These are phyloP conservation scores for Argynnis bischoffii DNA, from an alignment of 2,888 invertebrate species.

Conservation along the genomic window DNA sequence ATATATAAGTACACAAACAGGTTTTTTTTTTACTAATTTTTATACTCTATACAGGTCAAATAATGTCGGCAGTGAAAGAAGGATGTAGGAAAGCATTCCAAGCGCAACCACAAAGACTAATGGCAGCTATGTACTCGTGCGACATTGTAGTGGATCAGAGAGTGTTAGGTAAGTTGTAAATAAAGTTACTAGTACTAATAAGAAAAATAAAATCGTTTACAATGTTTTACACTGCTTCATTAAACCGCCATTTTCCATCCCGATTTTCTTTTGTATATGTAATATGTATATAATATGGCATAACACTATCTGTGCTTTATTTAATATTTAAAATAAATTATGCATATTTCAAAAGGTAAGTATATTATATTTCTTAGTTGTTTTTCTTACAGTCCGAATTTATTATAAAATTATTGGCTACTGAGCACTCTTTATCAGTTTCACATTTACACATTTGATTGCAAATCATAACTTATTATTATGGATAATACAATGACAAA, in stretches of 20 bases:
- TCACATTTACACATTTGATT: not conserved
- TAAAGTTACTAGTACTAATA: no score
- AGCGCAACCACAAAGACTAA: conserved; percentile 93
- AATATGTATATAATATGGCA: no score
- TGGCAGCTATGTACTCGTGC: conserved; percentile 96
- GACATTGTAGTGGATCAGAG: conserved; percentile 93
- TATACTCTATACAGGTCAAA: conserved; percentile 85
- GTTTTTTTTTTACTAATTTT: not conserved
- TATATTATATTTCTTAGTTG: no score
- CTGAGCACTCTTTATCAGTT: not conserved
- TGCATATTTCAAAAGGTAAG: no score
- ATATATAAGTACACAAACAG: no score
- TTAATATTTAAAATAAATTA: no score
- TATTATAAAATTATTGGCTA: not conserved
- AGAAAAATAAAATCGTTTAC: no score
- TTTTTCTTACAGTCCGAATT: no score
- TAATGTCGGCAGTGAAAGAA: conserved; percentile 95
- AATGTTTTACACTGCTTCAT: no score
- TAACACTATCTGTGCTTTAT: no score
- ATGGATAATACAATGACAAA: not conserved
- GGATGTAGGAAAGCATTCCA: conserved; percentile 94
- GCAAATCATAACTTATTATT: not conserved
- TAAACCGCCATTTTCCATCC: no score
- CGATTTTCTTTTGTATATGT: no score
- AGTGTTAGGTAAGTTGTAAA: conserved; percentile 88